These are phyloP conservation scores for Grantiella picta DNA, from an alignment of 2,113 vertebrate species.

Conservation along the genomic window DNA sequence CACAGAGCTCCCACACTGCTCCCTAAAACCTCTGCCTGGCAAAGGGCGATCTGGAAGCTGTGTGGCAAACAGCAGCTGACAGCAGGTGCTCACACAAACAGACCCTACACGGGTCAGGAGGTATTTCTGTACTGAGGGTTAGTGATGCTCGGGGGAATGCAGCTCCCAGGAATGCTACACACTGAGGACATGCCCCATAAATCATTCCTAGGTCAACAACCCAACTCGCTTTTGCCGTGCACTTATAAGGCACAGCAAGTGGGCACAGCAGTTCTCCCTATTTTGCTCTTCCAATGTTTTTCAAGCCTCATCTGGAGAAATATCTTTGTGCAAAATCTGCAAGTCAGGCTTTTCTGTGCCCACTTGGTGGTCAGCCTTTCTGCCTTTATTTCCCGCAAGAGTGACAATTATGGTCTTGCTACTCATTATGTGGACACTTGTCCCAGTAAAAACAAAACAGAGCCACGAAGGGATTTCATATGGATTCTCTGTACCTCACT, in stretches of 20 bases:
- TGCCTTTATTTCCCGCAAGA: neutral
- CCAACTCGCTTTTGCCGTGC: neutral
- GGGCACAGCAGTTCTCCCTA: neutral
- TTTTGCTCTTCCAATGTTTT: neutral
- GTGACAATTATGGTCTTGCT: slow-evolving; percentile 6
- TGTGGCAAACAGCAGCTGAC: neutral
- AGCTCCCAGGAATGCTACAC: neutral
- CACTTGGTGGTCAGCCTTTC: neutral
- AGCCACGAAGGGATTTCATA: neutral
- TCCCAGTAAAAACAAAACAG: neutral
- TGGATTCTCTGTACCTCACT: neutral
- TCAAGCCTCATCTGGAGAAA: neutral
- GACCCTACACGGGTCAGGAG: neutral
- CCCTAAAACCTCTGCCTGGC: neutral
- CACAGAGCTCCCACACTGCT: neutral
- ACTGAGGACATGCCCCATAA: neutral
- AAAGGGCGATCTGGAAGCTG: neutral
- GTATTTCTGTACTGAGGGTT: neutral
- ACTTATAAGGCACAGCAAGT: neutral
- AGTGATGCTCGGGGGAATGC: neutral
- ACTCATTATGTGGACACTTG: neutral
- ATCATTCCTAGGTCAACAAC: neutral
- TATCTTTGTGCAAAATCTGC: neutral
- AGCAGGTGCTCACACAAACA: neutral
- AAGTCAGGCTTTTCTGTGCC: neutral